These are phyloP conservation scores for Ferdinandea cuprea DNA, from an alignment of 2,888 invertebrate genomes.

Conservation along the genomic window DNA sequence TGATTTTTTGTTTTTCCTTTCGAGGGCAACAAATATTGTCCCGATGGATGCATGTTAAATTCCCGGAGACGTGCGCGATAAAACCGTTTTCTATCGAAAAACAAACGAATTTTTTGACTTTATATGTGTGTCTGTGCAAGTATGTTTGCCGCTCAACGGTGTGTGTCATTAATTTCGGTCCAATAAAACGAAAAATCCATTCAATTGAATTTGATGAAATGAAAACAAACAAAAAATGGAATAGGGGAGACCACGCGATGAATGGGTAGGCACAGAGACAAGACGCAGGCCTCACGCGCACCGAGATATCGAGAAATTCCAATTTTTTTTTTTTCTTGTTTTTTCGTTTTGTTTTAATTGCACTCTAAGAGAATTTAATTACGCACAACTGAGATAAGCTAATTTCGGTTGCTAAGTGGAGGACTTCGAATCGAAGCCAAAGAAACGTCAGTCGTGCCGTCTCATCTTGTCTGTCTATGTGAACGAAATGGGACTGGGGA, in stretches of 20 bases:
- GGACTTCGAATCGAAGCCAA: slow-evolving; percentile 25
- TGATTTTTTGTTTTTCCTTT: neutral
- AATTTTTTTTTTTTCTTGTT: too few species aligned
- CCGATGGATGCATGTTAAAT: slow-evolving; percentile 26
- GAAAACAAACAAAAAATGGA: slow-evolving; percentile 63
- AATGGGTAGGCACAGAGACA: slow-evolving; percentile 17
- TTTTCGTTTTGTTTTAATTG: too few species aligned
- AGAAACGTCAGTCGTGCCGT: neutral
- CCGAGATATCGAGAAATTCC: slow-evolving; percentile 57
- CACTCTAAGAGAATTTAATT: slow-evolving; percentile 74
- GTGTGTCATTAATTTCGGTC: slow-evolving; percentile 58
- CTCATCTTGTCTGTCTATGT: neutral
- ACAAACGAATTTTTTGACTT: too few species aligned
- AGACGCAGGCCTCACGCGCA: slow-evolving; percentile 48
- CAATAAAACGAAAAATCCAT: slow-evolving; percentile 63
- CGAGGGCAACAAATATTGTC: slow-evolving; percentile 49
- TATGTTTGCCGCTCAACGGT: slow-evolving; percentile 7
- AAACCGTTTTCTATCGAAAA: slow-evolving; percentile 55
- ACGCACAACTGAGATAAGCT: slow-evolving; percentile 72
- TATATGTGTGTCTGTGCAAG: too few species aligned
- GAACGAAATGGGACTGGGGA: neutral
- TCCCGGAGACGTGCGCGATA: slow-evolving; percentile 59
- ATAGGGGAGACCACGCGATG: neutral
- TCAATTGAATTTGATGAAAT: slow-evolving; percentile 55
- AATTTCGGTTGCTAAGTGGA: slow-evolving; percentile 72